These are phyloP conservation scores for Bufo bufo DNA, from an alignment of 2,113 vertebrate species.

Conservation along the genomic window DNA sequence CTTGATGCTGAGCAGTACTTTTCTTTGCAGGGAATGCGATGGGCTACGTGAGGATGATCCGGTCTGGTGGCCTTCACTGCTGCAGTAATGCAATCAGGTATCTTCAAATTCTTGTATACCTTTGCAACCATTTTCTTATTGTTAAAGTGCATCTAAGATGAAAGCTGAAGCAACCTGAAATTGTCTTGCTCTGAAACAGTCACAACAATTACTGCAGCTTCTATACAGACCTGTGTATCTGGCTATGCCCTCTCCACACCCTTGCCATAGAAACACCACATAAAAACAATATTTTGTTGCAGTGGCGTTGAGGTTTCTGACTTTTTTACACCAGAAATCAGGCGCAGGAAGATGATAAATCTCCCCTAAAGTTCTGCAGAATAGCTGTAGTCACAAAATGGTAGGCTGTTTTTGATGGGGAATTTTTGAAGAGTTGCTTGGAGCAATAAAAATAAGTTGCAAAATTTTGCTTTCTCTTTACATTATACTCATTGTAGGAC, in stretches of 20 bases:
- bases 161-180: not conserved
- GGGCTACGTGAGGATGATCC: slow-evolving; percentile 98
- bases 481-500: too few relatives aligned
- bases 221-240: too few relatives aligned
- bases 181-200: not conserved
- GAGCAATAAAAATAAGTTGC: too few relatives aligned
- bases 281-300: too few relatives aligned
- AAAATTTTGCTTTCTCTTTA: too few relatives aligned
- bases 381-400: not conserved
- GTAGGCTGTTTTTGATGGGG: not conserved
- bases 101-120: not conserved
- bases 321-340: not conserved
- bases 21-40: slow-evolving; percentile 89
- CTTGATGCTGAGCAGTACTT: not conserved
- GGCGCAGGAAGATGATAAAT: too few relatives aligned
- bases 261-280: too few relatives aligned
- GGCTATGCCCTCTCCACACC: too few relatives aligned
- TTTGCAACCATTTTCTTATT: not conserved
- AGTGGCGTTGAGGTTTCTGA: not conserved
- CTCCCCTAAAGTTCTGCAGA: not conserved
- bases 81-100: slow-evolving; percentile 98
- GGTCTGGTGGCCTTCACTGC: slow-evolving; percentile 96
- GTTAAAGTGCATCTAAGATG: not conserved
- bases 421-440: not conserved
- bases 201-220: too few relatives aligned